A percentile compares a stretch with the other conserved stretches of the same genome.
phyloP scores from a whole-genome alignment of 2,888 invertebrate genomes.

The Lasioglossum pauxillum region DNA sequence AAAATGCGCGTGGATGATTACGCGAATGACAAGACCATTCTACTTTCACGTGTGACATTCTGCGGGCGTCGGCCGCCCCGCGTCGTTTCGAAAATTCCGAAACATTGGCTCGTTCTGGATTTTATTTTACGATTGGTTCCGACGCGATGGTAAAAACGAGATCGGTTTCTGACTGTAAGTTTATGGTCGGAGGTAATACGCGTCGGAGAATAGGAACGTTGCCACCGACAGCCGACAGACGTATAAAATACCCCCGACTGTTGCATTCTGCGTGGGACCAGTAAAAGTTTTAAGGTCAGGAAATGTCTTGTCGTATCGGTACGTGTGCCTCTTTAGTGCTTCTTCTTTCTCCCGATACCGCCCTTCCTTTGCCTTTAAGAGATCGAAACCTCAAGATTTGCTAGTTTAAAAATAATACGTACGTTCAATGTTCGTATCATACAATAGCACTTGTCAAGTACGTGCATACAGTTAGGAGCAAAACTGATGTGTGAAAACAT shows the following conservation, averaged over 20 bases:
- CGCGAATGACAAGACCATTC: conserved; percentile 17
- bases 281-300: conserved; percentile 35
- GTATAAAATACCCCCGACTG: conserved; percentile 42
- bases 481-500: no score
- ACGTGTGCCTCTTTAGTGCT: neutral
- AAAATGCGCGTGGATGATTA: conserved; percentile 15
- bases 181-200: conserved; percentile 36
- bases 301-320: neutral
- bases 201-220: conserved; percentile 44
- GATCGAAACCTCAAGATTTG: neutral
- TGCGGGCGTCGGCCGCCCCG: neutral
- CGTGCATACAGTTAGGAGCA: no score
- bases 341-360: neutral
- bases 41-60: conserved; percentile 24
- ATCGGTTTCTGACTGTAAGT: conserved; percentile 51
- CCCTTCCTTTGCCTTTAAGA: neutral
- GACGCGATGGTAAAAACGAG: conserved; percentile 31
- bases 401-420: neutral
- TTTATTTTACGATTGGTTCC: conserved; percentile 44
- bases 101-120: conserved; percentile 32
- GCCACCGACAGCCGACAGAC: conserved; percentile 49
- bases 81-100: conserved; percentile 38
- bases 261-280: conserved; percentile 21
- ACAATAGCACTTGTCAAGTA: no score
- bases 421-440: neutral